phyloP scores from a whole-genome alignment of 2,113 vertebrate genomes.

The Aramus guarauna region DNA sequence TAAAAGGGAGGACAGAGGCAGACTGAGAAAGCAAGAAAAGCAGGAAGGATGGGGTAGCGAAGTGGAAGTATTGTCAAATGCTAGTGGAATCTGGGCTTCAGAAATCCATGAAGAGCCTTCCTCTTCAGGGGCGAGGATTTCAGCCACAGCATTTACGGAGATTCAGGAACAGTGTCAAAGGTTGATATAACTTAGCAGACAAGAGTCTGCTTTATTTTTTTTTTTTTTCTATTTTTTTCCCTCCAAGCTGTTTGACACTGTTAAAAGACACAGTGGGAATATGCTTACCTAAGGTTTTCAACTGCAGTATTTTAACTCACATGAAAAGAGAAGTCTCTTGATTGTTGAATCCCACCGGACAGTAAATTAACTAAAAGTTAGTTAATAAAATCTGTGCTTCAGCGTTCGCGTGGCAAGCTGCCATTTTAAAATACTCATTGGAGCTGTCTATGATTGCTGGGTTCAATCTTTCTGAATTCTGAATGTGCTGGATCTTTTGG shows the following conservation, averaged over 20 bases:
- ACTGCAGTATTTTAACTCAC: neutral
- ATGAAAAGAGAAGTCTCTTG: neutral
- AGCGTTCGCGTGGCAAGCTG: neutral
- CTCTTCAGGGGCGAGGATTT: neutral
- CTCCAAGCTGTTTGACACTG: neutral
- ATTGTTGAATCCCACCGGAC: neutral
- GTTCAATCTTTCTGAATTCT: slow-evolving; percentile 14
- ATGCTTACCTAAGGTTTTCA: neutral
- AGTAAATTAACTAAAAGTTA: slow-evolving; percentile 29
- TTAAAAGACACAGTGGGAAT: neutral
- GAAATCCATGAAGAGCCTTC: neutral
- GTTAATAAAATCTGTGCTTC: slow-evolving; percentile 30
- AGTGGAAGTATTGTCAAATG: neutral
- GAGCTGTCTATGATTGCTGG: neutral
- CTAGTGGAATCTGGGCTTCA: neutral
- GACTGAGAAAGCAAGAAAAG: neutral
- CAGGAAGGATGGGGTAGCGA: neutral
- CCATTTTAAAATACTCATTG: neutral
- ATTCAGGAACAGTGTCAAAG: neutral
- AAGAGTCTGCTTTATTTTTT: neutral
- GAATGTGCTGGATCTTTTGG: neutral
- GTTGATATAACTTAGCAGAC: neutral
- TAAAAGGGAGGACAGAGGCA: neutral
- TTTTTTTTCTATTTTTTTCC: no score
- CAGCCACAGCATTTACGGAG: neutral